Evolutionary conservation across 2,113 vertebrate genomes (phyloP).

Genomic region (Nerophis lumbriciformis): DNA sequence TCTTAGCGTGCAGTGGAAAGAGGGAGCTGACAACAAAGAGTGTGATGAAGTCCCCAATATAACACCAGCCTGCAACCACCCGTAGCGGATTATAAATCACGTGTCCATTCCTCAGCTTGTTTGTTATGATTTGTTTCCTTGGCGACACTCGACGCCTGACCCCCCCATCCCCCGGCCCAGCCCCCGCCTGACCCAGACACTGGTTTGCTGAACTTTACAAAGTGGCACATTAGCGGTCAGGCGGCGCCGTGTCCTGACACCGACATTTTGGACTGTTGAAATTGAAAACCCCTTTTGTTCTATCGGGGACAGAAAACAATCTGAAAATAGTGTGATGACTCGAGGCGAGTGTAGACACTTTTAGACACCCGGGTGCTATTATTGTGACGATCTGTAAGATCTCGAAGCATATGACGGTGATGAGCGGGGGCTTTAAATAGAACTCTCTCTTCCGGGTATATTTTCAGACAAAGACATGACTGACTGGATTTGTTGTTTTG

Average conservation of each 20-base stretch:
- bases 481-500: not conserved
- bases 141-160: slow-evolving; percentile 50
- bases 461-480: not conserved
- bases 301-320: slow-evolving; percentile 17
- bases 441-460: not conserved
- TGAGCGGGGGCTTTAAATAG: slow-evolving; percentile 44
- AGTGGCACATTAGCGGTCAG: slow-evolving; percentile 57
- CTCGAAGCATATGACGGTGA: slow-evolving; percentile 40
- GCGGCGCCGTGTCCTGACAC: slow-evolving; percentile 49
- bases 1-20: too few species aligned
- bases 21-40: not conserved
- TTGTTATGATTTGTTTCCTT: slow-evolving; percentile 61
- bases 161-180: not conserved
- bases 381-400: slow-evolving; percentile 18
- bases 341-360: slow-evolving; percentile 4
- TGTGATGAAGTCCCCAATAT: not conserved
- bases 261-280: slow-evolving; percentile 52
- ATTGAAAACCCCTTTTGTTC: slow-evolving; percentile 34
- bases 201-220: slow-evolving; percentile 40
- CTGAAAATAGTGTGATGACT: slow-evolving; percentile 8
- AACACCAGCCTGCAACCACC: not conserved
- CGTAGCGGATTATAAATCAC: slow-evolving; percentile 13
- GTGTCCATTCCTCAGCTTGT: slow-evolving; percentile 41
- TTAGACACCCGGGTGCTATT: slow-evolving; percentile 40
- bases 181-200: slow-evolving; percentile 48